Evolutionary conservation across 2,797 vertebrate species (phyloP).

Genomic region (Gadopsis bispinosus): DNA sequence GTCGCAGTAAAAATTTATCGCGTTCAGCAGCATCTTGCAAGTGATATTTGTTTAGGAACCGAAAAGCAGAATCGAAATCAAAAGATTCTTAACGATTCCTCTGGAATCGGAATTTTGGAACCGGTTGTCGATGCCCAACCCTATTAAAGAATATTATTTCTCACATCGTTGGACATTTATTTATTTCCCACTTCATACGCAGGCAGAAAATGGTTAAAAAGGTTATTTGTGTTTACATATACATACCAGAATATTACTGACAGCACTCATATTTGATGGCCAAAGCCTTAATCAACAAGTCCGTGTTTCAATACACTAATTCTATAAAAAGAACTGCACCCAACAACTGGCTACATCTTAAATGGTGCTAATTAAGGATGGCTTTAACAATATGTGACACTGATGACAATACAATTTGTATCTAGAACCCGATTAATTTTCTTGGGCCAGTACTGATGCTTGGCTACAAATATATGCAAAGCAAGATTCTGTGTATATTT

Average conservation of each 20-base stretch:
- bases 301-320: background rate
- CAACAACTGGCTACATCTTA: background rate
- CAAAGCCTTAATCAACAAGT: background rate
- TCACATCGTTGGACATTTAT: background rate
- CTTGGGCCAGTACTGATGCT: background rate
- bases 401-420: background rate
- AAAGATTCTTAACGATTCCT: too few relatives aligned
- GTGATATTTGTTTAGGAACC: too few relatives aligned
- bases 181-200: background rate
- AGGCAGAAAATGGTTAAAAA: background rate
- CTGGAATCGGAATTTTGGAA: too few relatives aligned
- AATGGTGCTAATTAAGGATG: background rate
- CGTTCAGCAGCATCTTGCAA: too few relatives aligned
- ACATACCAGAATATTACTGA: conserved; percentile 3
- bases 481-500: background rate
- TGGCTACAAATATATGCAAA: background rate
- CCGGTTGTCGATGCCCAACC: too few relatives aligned
- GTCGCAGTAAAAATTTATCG: too few relatives aligned
- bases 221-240: background rate
- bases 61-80: too few relatives aligned
- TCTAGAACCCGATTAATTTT: background rate
- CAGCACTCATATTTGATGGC: background rate
- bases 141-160: background rate
- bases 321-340: background rate
- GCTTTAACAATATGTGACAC: background rate